Conservation (phyloP, 1,140 invertebrate species). For the Apis florea region DNA sequence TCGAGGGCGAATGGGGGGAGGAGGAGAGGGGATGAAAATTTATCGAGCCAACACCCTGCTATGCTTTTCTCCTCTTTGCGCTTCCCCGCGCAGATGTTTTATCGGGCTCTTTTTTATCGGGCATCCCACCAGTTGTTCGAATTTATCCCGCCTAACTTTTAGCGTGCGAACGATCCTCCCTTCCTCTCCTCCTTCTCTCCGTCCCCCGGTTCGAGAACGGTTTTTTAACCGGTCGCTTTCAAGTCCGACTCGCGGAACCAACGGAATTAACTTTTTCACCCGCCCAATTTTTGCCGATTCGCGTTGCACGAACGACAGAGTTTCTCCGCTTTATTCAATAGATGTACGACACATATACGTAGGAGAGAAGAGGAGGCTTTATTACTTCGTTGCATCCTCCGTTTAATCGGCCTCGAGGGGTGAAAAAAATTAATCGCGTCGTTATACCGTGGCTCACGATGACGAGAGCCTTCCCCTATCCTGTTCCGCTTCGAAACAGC, state of each 20-base stretch:
- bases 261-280: constrained; percentile 10
- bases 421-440: constrained; percentile 19
- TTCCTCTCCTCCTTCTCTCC: neutral
- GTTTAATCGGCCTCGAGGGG: neutral
- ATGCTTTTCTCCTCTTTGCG: neutral
- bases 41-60: neutral
- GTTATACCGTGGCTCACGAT: neutral
- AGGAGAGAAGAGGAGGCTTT: neutral
- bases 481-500: neutral
- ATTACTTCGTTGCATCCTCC: neutral
- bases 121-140: constrained; percentile 13
- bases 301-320: too few species aligned
- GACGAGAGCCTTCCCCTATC: neutral
- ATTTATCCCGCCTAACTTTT: constrained; percentile 35
- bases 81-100: constrained; percentile 24
- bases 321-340: neutral
- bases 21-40: constrained; percentile 17
- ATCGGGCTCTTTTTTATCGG: constrained; percentile 21
- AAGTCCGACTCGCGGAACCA: neutral
- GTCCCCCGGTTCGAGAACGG: too few species aligned
- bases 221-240: constrained; percentile 18
- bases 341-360: too few species aligned
- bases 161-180: constrained; percentile 7
- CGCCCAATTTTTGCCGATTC: neutral
- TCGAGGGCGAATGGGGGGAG: constrained; percentile 7